Evolutionary conservation across 2,888 invertebrate genomes (phyloP), one percentile per base, ranked within the genome.

Genomic region (Rotaria macrura): DNA sequence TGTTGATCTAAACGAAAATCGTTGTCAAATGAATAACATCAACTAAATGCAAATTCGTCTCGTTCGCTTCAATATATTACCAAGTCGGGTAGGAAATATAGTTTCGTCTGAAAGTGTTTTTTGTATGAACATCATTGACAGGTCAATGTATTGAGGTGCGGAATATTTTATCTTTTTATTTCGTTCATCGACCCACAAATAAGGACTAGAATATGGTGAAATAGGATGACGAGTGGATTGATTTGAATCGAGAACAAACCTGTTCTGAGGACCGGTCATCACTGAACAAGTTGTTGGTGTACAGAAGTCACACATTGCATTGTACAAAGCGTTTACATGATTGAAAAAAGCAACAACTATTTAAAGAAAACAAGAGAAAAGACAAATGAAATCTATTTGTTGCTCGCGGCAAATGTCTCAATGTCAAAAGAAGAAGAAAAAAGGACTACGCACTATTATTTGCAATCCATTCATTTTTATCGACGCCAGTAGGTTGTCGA

Each of bases 401-500:
- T 49, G 49, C 49, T 17, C 17, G 9, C 14, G 17, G 49, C 72
- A 25, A 74, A 43, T 54, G 7, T 74, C 25, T 40, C 12, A 47
- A 40, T 40, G 40, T 74, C 7, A 25, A 9, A n/a, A 43, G 1
- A 25, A 12, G 4, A 23, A 72, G 2, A 20, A 1, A 79, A 10
- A 38, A 25, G n/a, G n/a, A 43, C 25, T 79, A 79, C 94, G 93
- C 92, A 96, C 96, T 96, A 92, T 99, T 97, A 88, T 97, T 97
- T 88, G 98, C 98, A 90, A 99, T 94, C 98, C 99, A 99, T 93
- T 99, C 99, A 92, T 97, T 96, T 93, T 95, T 95, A 92, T 97
- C 97, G 91, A 99, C 93, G 88, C 96, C 97, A 89, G 94, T 94
- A 89, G 98, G 98, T 92, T 97, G 93, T 92, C 95, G 95, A 88